phyloP scores from a whole-genome alignment of 92 coral and sea anemone genomes.

The Metridium senile region DNA sequence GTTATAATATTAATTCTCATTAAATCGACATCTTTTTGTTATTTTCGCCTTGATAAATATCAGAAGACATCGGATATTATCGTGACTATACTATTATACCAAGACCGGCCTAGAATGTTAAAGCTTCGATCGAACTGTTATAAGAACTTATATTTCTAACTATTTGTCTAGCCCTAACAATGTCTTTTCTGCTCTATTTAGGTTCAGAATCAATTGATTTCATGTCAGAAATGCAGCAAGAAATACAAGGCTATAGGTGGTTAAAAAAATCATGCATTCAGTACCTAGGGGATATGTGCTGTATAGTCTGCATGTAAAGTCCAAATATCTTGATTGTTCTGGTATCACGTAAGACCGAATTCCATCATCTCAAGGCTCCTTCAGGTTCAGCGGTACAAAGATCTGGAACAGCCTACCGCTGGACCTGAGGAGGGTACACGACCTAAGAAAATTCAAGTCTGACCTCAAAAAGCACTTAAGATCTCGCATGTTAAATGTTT shows the following conservation, averaged over 20 bases:
- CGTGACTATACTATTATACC: no score
- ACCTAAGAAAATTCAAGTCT: no score
- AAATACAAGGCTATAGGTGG: slow-evolving; percentile 35
- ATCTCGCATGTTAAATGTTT: no score
- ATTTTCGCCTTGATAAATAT: slow-evolving; percentile 10
- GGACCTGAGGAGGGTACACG: no score
- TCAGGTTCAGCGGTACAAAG: no score
- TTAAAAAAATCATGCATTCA: slow-evolving; percentile 37
- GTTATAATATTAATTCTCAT: slow-evolving; percentile 23
- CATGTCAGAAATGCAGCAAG: slow-evolving; percentile 20
- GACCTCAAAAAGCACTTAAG: no score
- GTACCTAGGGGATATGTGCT: slow-evolving; percentile 36
- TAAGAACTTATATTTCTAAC: slow-evolving; percentile 7
- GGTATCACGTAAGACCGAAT: background rate
- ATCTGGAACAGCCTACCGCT: no score
- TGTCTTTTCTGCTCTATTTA: background rate
- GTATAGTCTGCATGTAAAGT: background rate
- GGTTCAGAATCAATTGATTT: slow-evolving; percentile 25
- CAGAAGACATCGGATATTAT: no score
- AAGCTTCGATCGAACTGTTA: slow-evolving; percentile 13
- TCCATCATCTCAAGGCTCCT: background rate
- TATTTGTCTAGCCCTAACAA: background rate
- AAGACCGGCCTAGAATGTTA: slow-evolving; percentile 18
- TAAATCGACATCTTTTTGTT: background rate
- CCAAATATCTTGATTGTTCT: no score